Evolutionary conservation across 2,797 vertebrate genomes (phyloP).

Genomic region (Parotocinclus haroldoi): DNA sequence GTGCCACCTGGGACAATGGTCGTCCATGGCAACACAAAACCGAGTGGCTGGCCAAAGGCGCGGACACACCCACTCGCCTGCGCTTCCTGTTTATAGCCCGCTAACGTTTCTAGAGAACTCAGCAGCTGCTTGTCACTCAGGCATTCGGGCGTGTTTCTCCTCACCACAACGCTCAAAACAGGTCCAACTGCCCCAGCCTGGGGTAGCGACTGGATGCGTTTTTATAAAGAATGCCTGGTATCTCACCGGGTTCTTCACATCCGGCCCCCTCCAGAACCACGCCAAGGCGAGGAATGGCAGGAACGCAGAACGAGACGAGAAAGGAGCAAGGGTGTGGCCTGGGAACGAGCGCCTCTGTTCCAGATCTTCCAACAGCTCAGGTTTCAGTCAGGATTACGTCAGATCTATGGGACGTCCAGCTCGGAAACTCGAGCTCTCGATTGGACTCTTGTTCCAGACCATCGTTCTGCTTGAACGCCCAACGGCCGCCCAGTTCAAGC

Average conservation of each 20-base stretch:
- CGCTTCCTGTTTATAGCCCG: too few relatives aligned
- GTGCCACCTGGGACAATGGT: background rate
- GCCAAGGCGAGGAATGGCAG: slow-evolving; percentile 59
- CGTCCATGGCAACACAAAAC: slow-evolving; percentile 27
- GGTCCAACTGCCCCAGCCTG: slow-evolving; percentile 1
- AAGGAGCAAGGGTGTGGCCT: slow-evolving; percentile 15
- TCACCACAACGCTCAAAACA: slow-evolving; percentile 8
- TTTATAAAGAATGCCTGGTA: slow-evolving; percentile 61
- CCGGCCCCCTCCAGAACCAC: slow-evolving; percentile 41
- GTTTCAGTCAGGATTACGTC: too few relatives aligned
- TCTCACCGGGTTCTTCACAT: slow-evolving; percentile 46
- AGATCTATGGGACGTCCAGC: too few relatives aligned
- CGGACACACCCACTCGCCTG: background rate
- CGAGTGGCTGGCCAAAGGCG: background rate
- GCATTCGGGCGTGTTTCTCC: background rate
- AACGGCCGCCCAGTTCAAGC: too few relatives aligned
- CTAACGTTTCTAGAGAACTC: slow-evolving; percentile 14
- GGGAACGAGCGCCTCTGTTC: background rate
- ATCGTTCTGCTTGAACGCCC: too few relatives aligned
- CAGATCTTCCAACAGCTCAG: too few relatives aligned
- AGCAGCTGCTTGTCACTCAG: background rate
- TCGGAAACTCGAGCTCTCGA: too few relatives aligned
- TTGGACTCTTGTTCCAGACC: too few relatives aligned
- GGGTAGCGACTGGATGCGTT: background rate
- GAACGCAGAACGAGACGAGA: slow-evolving; percentile 30